Conservation (phyloP, 2,113 vertebrate genomes). For the Amphiprion percula region DNA sequence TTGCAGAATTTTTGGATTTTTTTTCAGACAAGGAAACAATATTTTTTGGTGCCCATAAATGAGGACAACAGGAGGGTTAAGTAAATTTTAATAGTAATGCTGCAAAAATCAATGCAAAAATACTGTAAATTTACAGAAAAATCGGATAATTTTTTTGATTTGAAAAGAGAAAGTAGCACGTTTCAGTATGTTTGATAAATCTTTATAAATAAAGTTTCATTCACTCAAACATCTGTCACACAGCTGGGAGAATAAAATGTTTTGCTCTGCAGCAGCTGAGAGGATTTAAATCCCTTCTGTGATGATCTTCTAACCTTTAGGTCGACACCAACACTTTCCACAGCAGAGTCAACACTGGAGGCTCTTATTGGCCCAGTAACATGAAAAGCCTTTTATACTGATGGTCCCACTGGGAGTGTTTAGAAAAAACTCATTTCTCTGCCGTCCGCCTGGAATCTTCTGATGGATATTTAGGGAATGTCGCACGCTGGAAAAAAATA, state of each 20-base stretch:
- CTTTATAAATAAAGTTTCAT: neutral
- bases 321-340: slow-evolving; percentile 24
- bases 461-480: slow-evolving; percentile 11
- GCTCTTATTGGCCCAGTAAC: slow-evolving; percentile 56
- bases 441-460: neutral
- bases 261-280: slow-evolving; percentile 25
- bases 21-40: too few species aligned
- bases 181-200: neutral
- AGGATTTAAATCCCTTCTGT: neutral
- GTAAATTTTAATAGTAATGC: too few species aligned
- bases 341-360: slow-evolving; percentile 33
- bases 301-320: slow-evolving; percentile 32
- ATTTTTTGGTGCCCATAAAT: too few species aligned
- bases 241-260: neutral
- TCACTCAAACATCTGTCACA: neutral
- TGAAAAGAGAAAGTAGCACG: too few species aligned
- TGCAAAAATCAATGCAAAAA: too few species aligned
- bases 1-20: too few species aligned
- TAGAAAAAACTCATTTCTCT: neutral
- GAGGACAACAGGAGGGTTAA: too few species aligned
- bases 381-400: slow-evolving; percentile 67
- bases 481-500: neutral
- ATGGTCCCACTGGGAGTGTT: slow-evolving; percentile 37
- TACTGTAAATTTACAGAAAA: too few species aligned
- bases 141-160: too few species aligned